Evolutionary conservation across 2,888 invertebrate genomes (phyloP).

Genomic region (Trachelus tabidus): DNA sequence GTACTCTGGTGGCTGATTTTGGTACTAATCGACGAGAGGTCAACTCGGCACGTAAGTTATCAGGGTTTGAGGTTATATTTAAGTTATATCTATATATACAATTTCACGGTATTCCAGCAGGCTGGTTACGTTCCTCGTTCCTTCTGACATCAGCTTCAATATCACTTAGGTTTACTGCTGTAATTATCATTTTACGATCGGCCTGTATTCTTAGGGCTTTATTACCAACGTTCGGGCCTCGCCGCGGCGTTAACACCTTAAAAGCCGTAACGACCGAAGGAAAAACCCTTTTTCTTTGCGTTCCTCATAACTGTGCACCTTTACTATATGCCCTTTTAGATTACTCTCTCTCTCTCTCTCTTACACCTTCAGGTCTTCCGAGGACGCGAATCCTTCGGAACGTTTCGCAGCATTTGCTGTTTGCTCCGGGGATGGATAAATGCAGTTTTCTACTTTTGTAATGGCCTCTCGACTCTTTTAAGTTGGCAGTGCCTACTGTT

Average conservation of each 20-base stretch:
- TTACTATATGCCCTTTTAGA: neutral
- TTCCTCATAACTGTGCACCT: neutral
- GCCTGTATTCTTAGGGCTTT: conserved; percentile 63
- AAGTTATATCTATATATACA: neutral
- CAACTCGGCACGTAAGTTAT: neutral
- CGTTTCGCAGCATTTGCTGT: neutral
- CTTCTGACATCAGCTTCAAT: conserved; percentile 61
- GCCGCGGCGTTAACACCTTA: conserved; percentile 47
- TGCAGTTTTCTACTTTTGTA: conserved; percentile 41
- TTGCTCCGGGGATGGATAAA: conserved; percentile 33
- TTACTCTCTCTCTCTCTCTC: neutral
- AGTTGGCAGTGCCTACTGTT: neutral
- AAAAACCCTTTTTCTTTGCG: conserved; percentile 43
- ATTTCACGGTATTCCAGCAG: neutral
- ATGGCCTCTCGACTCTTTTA: neutral
- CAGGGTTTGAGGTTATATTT: neutral
- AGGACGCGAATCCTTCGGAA: neutral
- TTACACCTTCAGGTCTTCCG: neutral
- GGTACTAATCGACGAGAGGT: neutral
- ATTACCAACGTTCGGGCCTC: conserved; percentile 50
- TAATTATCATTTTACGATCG: conserved; percentile 65
- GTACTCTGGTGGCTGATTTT: neutral
- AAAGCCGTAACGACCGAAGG: conserved; percentile 49
- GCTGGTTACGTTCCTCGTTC: conserved; percentile 21
- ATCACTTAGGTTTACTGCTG: conserved; percentile 63